Evolutionary conservation across 2,113 vertebrate species (phyloP), one percentile per base, ranked within the genome.

Genomic region (Ceuthmochares aereus): DNA sequence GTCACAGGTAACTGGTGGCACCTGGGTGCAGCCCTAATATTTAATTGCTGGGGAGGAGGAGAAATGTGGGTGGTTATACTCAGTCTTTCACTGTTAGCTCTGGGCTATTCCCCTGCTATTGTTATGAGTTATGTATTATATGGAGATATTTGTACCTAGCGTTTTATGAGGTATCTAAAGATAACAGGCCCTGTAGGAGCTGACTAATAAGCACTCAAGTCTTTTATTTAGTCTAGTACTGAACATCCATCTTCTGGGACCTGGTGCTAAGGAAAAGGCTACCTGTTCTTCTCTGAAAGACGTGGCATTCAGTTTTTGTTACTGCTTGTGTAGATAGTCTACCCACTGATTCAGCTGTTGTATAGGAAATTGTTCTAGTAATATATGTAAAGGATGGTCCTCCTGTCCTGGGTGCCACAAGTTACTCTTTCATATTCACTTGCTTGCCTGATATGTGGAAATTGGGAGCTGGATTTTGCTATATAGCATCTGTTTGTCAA

Each of bases 81-180:
- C 22, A 19, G 4, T 21, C 34, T 77, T 82, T 4, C 3, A 5
- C 43, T 56, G 36, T 7, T 23, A 10, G 63, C 43, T 86, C 63
- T 68, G 17, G 22, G 12, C 9, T 60, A 7, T 51, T 26, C 4
- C 29, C 10, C 5, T 8, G 4, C 12, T 36, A 5, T 25, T 5
- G 23, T 14, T 22, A 30, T 34, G 27, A 16, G 8, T 69, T 37
- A 5, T 0, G 21, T 18, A 10, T 67, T 58, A 3, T 1, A 4
- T 8, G 8, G 17, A 12, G 59, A 83, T 60, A 56, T 62, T 54
- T 34, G 37, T 16, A 19, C 3, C 25, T n/a, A 9, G 6, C 3
- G 2, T n/a, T 58, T 85, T n/a, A n/a, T 26, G 51, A 37, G 42
- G 13, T 12, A 25, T 30, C n/a, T 19, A 19, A 54, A 9, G 14